These are phyloP conservation scores for Pseudochirops cupreus DNA, from an alignment of 2,797 vertebrate genomes.

Conservation along the genomic window DNA sequence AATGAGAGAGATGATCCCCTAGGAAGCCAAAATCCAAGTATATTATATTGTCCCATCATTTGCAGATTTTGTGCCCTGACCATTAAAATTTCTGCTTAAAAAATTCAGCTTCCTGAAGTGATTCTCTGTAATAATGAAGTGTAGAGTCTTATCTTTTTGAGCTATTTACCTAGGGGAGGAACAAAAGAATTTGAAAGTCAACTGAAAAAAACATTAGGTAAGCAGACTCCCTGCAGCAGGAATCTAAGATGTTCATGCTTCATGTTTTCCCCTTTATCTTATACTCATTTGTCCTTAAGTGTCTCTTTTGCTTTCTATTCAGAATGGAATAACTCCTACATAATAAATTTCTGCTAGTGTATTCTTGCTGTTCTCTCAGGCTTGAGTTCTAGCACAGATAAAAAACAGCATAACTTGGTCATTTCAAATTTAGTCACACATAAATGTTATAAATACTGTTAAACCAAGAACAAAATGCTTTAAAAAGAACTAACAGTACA, in stretches of 20 bases:
- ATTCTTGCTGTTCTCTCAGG: conserved; percentile 6
- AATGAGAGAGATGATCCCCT: not conserved
- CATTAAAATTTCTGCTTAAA: not conserved
- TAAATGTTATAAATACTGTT: conserved; percentile 13
- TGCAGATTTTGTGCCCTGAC: not conserved
- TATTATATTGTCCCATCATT: not conserved
- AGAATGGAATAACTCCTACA: conserved; percentile 17
- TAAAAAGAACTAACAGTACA: not conserved
- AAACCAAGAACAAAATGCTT: conserved; percentile 2
- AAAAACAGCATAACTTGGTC: not conserved
- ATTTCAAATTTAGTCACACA: not conserved
- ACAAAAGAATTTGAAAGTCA: not conserved
- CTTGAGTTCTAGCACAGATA: not conserved
- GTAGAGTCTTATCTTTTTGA: not conserved
- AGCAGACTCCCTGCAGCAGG: not conserved
- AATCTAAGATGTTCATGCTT: not conserved
- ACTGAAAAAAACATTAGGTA: not conserved
- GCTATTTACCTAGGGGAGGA: not conserved
- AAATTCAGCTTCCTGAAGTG: not conserved
- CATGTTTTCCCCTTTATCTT: not conserved
- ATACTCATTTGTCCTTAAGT: not conserved
- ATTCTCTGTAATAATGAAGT: not conserved
- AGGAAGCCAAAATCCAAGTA: not conserved
- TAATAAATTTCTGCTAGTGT: not conserved
- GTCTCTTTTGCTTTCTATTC: conserved; percentile 13